These are phyloP conservation scores for Sciaenops ocellatus DNA, from an alignment of 2,797 vertebrate species.

Conservation along the genomic window DNA sequence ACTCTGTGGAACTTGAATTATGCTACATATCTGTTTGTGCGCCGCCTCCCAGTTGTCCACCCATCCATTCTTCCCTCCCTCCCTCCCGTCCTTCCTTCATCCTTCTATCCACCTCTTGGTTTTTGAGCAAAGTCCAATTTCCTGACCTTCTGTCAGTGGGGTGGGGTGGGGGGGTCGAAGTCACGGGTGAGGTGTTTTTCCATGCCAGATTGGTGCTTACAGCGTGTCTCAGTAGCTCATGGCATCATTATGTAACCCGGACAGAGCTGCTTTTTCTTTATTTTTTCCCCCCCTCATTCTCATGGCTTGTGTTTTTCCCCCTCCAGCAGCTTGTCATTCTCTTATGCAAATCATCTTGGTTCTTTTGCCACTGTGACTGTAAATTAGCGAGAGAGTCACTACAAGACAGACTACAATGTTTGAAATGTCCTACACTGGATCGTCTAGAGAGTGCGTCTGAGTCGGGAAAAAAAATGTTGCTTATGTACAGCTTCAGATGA, in stretches of 20 bases:
- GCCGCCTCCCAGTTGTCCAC: slow-evolving; percentile 14
- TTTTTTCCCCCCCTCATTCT: slow-evolving; percentile 31
- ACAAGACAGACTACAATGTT: slow-evolving; percentile 2
- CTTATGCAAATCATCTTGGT: slow-evolving; percentile 72
- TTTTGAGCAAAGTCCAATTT: slow-evolving; percentile 54
- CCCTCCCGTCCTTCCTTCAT: not conserved
- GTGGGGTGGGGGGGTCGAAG: slow-evolving; percentile 23
- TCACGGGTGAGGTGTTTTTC: slow-evolving; percentile 69
- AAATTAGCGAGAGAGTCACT: slow-evolving; percentile 40
- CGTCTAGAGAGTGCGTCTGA: not conserved
- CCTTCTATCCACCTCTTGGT: slow-evolving; percentile 29
- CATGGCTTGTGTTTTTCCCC: slow-evolving; percentile 63
- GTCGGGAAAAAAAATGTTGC: not conserved
- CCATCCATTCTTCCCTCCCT: slow-evolving; percentile 14
- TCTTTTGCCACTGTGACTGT: slow-evolving; percentile 47
- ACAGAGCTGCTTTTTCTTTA: slow-evolving; percentile 37
- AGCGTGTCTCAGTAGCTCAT: slow-evolving; percentile 76
- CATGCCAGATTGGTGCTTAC: slow-evolving; percentile 69
- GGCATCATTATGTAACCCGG: slow-evolving; percentile 74
- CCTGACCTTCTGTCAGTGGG: slow-evolving; percentile 39
- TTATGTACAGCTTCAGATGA: not conserved
- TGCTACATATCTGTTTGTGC: slow-evolving; percentile 27
- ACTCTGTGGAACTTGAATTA: slow-evolving; percentile 32
- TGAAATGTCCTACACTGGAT: not conserved
- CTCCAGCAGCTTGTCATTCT: slow-evolving; percentile 48